Conservation (phyloP, 2,797 vertebrate species). For the Syndactyla subalaris region DNA sequence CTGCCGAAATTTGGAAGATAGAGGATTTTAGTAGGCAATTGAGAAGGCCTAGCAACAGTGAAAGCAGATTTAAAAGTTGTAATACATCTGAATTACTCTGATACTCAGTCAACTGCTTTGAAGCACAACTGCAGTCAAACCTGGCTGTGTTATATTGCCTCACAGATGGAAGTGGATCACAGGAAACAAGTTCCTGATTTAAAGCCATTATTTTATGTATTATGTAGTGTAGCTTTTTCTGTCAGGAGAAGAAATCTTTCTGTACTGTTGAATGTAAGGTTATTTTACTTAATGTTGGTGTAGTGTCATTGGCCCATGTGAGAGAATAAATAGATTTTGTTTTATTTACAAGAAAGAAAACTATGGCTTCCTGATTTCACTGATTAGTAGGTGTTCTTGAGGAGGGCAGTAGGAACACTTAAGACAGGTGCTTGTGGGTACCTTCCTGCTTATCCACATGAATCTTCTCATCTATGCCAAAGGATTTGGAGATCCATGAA, state of each 20-base stretch:
- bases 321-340: background rate
- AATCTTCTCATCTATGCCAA: background rate
- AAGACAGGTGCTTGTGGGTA: background rate
- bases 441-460: background rate
- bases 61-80: background rate
- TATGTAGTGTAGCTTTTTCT: background rate
- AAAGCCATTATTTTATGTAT: background rate
- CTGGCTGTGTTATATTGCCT: background rate
- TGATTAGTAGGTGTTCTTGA: background rate
- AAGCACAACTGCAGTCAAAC: background rate
- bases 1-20: background rate
- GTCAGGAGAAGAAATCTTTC: background rate
- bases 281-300: background rate
- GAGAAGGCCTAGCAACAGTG: background rate
- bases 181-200: background rate
- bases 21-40: background rate
- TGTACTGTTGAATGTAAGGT: background rate
- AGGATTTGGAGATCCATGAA: background rate
- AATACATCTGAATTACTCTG: background rate
- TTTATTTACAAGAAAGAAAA: background rate
- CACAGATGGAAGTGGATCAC: background rate
- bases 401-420: background rate
- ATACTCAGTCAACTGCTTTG: background rate
- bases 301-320: background rate
- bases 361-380: background rate